Percentiles rank a stretch among this genome's conserved stretches.
Evolutionary conservation across 1,140 invertebrate species (phyloP).

Genomic region (Drosophila sp.): DNA sequence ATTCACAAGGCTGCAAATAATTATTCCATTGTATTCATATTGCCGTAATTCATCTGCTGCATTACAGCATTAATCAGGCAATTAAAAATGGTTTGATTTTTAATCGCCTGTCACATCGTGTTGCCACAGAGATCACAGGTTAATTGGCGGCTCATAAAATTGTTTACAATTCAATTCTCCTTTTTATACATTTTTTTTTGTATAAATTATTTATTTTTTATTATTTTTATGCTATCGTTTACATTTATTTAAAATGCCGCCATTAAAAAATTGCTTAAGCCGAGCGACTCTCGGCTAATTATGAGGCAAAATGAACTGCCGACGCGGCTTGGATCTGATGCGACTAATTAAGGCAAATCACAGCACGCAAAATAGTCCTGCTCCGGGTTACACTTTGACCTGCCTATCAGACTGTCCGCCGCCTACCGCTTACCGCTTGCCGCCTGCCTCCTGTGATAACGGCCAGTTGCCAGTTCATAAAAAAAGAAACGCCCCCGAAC

Average conservation of each 20-base stretch:
- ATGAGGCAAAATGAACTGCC: slow-evolving; percentile 42
- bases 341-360: slow-evolving; percentile 79
- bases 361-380: slow-evolving; percentile 66
- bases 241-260: slow-evolving; percentile 24
- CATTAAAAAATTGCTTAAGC: slow-evolving; percentile 52
- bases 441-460: slow-evolving; percentile 47
- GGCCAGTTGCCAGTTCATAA: slow-evolving; percentile 62
- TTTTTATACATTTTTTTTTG: neutral
- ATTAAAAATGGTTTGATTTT: slow-evolving; percentile 48
- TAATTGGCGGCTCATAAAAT: slow-evolving; percentile 68
- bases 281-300: slow-evolving; percentile 54
- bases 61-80: slow-evolving; percentile 26
- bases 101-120: slow-evolving; percentile 22
- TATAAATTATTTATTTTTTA: neutral
- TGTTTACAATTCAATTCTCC: slow-evolving; percentile 24
- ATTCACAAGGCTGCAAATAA: slow-evolving; percentile 16
- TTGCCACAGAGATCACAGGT: slow-evolving; percentile 50
- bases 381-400: slow-evolving; percentile 12
- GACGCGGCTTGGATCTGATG: slow-evolving; percentile 41
- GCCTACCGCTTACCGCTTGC: too few relatives aligned
- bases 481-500: slow-evolving; percentile 53
- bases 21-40: slow-evolving; percentile 18
- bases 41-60: slow-evolving; percentile 2
- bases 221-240: slow-evolving; percentile 16
- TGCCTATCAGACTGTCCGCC: slow-evolving; percentile 9